A percentile compares a stretch with the other conserved stretches of the same genome.
phyloP scores from a whole-genome alignment of 2,888 invertebrate genomes.

The Drosophila flavopinicola region DNA sequence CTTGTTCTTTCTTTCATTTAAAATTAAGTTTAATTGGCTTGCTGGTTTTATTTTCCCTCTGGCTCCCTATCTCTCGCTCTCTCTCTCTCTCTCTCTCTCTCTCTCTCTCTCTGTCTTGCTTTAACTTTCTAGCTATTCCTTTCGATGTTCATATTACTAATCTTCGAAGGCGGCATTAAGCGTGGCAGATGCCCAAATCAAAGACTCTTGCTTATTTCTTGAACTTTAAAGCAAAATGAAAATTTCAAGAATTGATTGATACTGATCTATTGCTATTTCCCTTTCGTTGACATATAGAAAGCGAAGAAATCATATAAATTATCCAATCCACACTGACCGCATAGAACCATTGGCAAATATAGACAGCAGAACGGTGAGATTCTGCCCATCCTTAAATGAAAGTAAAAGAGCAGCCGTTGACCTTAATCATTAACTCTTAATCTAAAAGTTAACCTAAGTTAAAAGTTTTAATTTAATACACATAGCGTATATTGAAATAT shows the following conservation, averaged over 20 bases:
- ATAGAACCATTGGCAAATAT: constrained; percentile 44
- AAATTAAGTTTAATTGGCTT: constrained; percentile 40
- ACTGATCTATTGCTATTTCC: constrained; percentile 74
- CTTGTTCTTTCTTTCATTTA: constrained; percentile 26
- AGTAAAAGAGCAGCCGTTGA: constrained; percentile 47
- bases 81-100: neutral
- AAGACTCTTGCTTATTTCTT: constrained; percentile 11
- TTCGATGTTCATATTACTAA: constrained; percentile 19
- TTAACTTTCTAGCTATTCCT: constrained; percentile 9
- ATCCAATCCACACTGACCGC: constrained; percentile 59
- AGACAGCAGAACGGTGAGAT: constrained; percentile 51
- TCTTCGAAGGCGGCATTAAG: constrained; percentile 29
- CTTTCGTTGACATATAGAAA: constrained; percentile 65
- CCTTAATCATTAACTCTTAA: constrained; percentile 36
- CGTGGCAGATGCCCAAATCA: constrained; percentile 28
- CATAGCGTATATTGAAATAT: constrained; percentile 16
- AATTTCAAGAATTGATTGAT: constrained; percentile 51
- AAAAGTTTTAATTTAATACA: constrained; percentile 42
- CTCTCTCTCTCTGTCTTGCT: constrained; percentile 17
- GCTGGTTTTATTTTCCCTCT: constrained; percentile 16
- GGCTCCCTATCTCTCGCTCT: constrained; percentile 6
- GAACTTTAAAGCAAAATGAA: constrained; percentile 25
- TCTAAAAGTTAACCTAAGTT: constrained; percentile 37
- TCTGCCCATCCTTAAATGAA: constrained; percentile 47
- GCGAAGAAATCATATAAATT: constrained; percentile 68